These are phyloP conservation scores for Ailuropoda melanoleuca DNA, from an alignment of 2,113 vertebrate species.

Conservation along the genomic window DNA sequence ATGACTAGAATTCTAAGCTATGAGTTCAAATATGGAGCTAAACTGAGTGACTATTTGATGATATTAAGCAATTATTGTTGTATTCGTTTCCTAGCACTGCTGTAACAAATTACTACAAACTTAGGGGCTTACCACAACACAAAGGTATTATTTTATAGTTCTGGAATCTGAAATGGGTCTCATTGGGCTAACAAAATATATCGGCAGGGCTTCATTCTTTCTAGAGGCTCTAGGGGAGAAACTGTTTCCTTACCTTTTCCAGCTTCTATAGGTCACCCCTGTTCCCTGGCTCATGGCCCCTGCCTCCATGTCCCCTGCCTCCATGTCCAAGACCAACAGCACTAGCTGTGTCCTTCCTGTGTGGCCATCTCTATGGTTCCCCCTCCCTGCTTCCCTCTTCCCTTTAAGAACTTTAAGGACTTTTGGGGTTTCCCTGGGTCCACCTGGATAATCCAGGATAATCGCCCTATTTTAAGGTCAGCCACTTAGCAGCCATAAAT, in stretches of 20 bases:
- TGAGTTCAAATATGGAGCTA: not conserved
- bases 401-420: not conserved
- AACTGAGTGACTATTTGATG: not conserved
- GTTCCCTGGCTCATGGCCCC: not conserved
- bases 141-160: not conserved
- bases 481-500: not conserved
- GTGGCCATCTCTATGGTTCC: not conserved
- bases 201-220: not conserved
- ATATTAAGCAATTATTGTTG: not conserved
- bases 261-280: not conserved
- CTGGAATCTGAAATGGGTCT: not conserved
- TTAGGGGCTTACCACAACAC: not conserved
- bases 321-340: not conserved
- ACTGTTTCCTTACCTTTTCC: not conserved
- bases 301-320: not conserved
- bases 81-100: not conserved
- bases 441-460: not conserved
- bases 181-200: not conserved
- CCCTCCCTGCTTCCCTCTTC: not conserved
- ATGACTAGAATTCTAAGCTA: not conserved
- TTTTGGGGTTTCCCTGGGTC: not conserved
- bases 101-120: not conserved
- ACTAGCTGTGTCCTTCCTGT: not conserved
- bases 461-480: not conserved
- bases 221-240: not conserved